Base-by-base conservation (phyloP, 2,113 vertebrate species). In the Anoura caudifer region DNA sequence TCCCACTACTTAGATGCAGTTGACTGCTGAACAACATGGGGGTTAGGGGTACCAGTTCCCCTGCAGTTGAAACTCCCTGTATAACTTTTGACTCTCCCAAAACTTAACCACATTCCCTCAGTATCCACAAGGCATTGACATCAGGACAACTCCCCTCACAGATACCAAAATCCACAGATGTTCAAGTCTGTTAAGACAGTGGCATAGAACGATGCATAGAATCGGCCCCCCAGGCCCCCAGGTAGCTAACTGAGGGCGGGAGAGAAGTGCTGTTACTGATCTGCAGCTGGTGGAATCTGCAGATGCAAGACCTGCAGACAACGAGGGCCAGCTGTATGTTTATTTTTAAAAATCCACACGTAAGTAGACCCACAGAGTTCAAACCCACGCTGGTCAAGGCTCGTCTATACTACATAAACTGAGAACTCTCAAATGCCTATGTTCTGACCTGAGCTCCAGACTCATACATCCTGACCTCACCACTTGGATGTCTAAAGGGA, bases 401-500 rank as follows among this genome's bases (percentile, higher is more conserved):
- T 38, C 22, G 17, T 15, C 36, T 41, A n/a, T 41, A 5, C 24
- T 5, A 7, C 22, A 19, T 2, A 67, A 75, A 43, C 41, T 0
- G 36, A 61, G n/a, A 31, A n/a, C 43, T 31, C 15, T 33, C 8
- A 1, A 9, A 24, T 4, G 8, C 12, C 1, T 4, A 0, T n/a
- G 13, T 56, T 80, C 59, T 2, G 15, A 11, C 33, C 59, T 6
- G 15, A 90, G 19, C 69, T 43, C 9, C 11, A 59, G 26, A 47
- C 19, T 65, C 20, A 19, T n/a, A 7, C 38, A 67, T 52, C 24
- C 41, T 45, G 61, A 84, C 12, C 16, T 38, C 31, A 15, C 15
- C 26, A 38, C 4, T 2, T 54, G 31, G 14, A 20, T n/a, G 3
- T 36, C 22, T 45, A 38, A 43, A n/a, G 36, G 20, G 7, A 54